Base-by-base conservation (phyloP, 2,888 invertebrate species). In the Drosophila leonis region DNA sequence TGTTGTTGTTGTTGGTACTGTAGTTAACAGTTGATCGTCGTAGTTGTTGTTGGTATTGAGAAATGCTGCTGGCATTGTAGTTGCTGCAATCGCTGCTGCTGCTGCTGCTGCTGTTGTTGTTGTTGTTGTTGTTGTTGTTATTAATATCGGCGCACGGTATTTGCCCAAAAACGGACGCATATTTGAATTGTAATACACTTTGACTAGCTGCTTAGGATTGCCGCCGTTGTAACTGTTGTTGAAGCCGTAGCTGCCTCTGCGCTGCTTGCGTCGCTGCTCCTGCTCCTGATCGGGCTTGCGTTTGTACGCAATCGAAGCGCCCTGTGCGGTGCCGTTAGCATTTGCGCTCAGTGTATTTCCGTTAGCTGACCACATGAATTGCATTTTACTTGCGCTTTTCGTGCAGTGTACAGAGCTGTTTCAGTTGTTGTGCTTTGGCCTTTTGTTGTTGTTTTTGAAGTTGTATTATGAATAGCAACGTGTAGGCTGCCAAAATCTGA, bases 181-280 rank as follows among this genome's bases (percentile, higher is more conserved):
- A 52, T 77, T 77, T 27, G 75, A 75, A 46, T 84, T 83, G 60
- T 82, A 85, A 72, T 68, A 85, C 83, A 75, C 72, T 77, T 77
- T 82, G 27, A 49, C 52, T 29, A 51, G 60, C 8, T 66, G 79
- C 49, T 39, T 55, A 8, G 20, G 51, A 33, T 27, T 54, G 49
- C 37, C 20, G 29, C 13, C 15, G 20, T 18, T 15, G 12, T 15
- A 27, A 15, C 20, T 74, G 67, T 42, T 46, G 20, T 15, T 37
- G 35, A 31, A 42, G 52, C 29, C 55, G 48, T 46, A 48, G 33
- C 33, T 65, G 51, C 56, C 67, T 12, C 56, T 65, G n/a, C 72
- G 65, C 49, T 75, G 77, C 55, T 88, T 83, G 37, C 60, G 51
- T 46, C 64, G 80, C 59, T 51, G 48, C 59, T 73, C 66, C 52